These are phyloP conservation scores for Lutraria rhynchaena DNA, from an alignment of 1,140 invertebrate genomes.

Conservation along the genomic window DNA sequence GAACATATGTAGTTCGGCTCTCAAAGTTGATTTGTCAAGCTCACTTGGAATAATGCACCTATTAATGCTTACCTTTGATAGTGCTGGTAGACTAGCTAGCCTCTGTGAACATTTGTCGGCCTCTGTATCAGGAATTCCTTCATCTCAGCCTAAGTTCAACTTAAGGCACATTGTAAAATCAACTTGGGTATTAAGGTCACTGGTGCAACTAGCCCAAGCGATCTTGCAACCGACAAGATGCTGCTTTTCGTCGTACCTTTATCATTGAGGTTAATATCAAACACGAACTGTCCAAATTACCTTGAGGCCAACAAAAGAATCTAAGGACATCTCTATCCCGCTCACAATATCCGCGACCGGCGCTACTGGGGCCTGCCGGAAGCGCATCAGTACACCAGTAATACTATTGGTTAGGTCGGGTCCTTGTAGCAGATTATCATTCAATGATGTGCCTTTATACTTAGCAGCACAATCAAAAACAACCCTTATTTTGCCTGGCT, in stretches of 20 bases:
- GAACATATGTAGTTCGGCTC: slow-evolving; percentile 38
- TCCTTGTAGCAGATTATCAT: slow-evolving; percentile 56
- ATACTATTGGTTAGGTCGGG: slow-evolving; percentile 58
- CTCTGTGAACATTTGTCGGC: slow-evolving; percentile 4
- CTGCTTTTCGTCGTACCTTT: slow-evolving; percentile 26
- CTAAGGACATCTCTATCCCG: no score
- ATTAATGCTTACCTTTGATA: not conserved
- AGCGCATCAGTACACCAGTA: slow-evolving; percentile 42
- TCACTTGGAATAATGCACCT: not conserved
- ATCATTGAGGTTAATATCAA: not conserved
- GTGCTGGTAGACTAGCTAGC: slow-evolving; percentile 8
- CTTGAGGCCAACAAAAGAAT: no score
- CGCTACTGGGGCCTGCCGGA: slow-evolving; percentile 44
- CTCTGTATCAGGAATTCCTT: not conserved
- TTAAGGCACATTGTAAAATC: not conserved
- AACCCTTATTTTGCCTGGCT: slow-evolving; percentile 61
- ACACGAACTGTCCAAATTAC: not conserved
- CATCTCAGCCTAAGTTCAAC: slow-evolving; percentile 23
- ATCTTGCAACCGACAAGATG: slow-evolving; percentile 11
- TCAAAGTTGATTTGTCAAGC: not conserved
- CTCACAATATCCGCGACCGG: slow-evolving; percentile 51
- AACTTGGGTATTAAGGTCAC: slow-evolving; percentile 25
- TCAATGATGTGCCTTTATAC: no score
- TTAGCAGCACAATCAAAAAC: no score
- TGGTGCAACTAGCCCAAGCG: slow-evolving; percentile 17